phyloP scores from a whole-genome alignment of 2,113 vertebrate species.

The Limnothrissa miodon region DNA sequence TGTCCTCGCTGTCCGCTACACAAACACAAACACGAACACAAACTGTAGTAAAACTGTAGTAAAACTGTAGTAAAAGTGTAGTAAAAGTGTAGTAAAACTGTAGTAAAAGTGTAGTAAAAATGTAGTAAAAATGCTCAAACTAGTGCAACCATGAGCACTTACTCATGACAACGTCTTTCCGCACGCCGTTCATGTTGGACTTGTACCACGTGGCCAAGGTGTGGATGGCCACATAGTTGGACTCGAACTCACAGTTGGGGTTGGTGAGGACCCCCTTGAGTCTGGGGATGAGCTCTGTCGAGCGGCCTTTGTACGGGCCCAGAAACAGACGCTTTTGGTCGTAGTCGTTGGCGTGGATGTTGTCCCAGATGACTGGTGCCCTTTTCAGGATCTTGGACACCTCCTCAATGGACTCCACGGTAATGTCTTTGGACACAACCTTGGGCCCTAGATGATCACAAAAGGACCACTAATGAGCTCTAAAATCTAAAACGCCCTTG shows the following conservation, averaged over 20 bases:
- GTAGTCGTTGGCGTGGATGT: slow-evolving; percentile 98
- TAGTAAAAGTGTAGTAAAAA: too few species aligned
- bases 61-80: too few species aligned
- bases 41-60: too few species aligned
- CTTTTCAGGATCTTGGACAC: slow-evolving; percentile 93
- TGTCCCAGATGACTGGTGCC: slow-evolving; percentile 97
- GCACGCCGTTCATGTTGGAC: slow-evolving; percentile 97
- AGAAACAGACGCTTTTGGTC: slow-evolving; percentile 98
- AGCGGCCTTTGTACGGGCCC: slow-evolving; percentile 96
- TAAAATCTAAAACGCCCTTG: neutral
- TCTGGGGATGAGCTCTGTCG: slow-evolving; percentile 94
- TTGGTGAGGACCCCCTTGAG: slow-evolving; percentile 96
- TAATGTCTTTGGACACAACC: slow-evolving; percentile 98
- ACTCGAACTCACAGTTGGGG: slow-evolving; percentile 99
- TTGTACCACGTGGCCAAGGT: slow-evolving; percentile 98
- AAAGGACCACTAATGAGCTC: neutral
- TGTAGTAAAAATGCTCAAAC: neutral
- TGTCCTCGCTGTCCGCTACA: slow-evolving; percentile 93
- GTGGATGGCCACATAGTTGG: slow-evolving; percentile 96
- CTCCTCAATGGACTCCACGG: slow-evolving; percentile 96
- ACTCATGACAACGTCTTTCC: slow-evolving; percentile 99
- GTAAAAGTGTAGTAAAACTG: too few species aligned
- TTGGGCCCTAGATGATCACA: slow-evolving; percentile 81
- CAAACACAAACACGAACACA: too few species aligned
- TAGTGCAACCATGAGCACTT: slow-evolving; percentile 64